Evolutionary conservation across 2,888 invertebrate genomes (phyloP).

Genomic region (Brachynemurus nebulosus): DNA sequence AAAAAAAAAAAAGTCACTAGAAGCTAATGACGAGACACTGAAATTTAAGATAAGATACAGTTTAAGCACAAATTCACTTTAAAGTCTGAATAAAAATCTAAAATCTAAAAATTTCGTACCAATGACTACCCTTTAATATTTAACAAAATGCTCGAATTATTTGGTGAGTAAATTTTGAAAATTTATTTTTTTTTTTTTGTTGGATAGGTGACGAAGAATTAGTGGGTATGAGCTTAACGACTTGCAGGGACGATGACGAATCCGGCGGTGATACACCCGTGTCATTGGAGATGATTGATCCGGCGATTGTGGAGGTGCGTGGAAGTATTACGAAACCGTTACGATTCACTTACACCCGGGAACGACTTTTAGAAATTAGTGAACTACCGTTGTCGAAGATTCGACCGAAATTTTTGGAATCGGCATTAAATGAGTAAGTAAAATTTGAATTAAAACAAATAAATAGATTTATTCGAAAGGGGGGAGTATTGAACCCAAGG

Average conservation of each 20-base stretch:
- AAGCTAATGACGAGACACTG: too few relatives aligned
- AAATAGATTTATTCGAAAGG: too few relatives aligned
- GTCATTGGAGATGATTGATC: constrained; percentile 29
- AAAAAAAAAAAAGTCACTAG: too few relatives aligned
- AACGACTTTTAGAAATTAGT: constrained; percentile 57
- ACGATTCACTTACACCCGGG: constrained; percentile 45
- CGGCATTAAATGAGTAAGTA: constrained; percentile 21
- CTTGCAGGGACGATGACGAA: constrained; percentile 27
- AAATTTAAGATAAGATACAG: too few relatives aligned
- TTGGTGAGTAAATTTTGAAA: too few relatives aligned
- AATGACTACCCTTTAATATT: too few relatives aligned
- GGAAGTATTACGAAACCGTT: constrained; percentile 26
- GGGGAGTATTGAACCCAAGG: background rate
- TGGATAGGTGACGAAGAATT: constrained; percentile 37
- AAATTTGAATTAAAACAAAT: too few relatives aligned
- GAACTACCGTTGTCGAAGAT: constrained; percentile 53
- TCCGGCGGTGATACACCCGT: constrained; percentile 5
- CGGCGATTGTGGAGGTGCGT: constrained; percentile 44
- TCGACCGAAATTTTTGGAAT: constrained; percentile 53
- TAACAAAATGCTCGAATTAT: too few relatives aligned
- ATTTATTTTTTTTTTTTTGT: constrained; percentile 12
- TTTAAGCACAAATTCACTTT: too few relatives aligned
- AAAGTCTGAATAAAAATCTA: too few relatives aligned
- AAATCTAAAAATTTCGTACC: too few relatives aligned
- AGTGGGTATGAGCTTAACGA: constrained; percentile 34